Base-by-base conservation (phyloP, 2,113 vertebrate genomes). In the Ptilonorhynchus violaceus region DNA sequence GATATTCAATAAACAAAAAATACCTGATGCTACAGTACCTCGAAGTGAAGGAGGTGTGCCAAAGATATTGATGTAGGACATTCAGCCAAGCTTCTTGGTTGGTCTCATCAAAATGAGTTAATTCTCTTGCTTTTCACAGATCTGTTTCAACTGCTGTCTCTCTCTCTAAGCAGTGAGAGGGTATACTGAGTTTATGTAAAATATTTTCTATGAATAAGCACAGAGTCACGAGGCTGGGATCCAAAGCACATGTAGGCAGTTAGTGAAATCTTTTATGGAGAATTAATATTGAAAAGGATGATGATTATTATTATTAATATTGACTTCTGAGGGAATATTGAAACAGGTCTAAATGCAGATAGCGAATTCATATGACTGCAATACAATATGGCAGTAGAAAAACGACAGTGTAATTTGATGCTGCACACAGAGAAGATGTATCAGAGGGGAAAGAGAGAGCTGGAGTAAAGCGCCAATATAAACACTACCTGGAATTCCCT, bases 401-500 rank as follows among this genome's bases (percentile, higher is more conserved):
- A 96, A 82, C 31, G 68, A 52, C 70, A 15, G 41, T 68, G 89
- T 89, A 96, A 94, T 89, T 89, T 85, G 77, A 95, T 79, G 74
- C 94, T 92, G 86, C 27, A 67, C 19, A 20, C 50, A 63, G 83
- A 52, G 76, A 67, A 80, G 30, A 68, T 79, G 47, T 79, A 60
- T 87, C 69, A 41, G 73, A 81, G 66, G 37, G 66, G 31, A 75
- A 68, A 49, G 66, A 60, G 72, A 62, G 69, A 60, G 37, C 46
- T 82, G 73, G 62, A 74, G 84, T 60, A 94, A 89, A 91, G 77
- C 0, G 1, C 69, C 74, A 58, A 5, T 72, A 49, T 62, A 94
- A 96, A 85, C 74, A 92, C 76, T 89, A 95, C 87, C 74, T 96
- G 69, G 77, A 95, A 89, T 91, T 92, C 69, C 20, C 3, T 81